These are phyloP conservation scores for Arothron firmamentum DNA, from an alignment of 2,113 vertebrate genomes.

Conservation along the genomic window DNA sequence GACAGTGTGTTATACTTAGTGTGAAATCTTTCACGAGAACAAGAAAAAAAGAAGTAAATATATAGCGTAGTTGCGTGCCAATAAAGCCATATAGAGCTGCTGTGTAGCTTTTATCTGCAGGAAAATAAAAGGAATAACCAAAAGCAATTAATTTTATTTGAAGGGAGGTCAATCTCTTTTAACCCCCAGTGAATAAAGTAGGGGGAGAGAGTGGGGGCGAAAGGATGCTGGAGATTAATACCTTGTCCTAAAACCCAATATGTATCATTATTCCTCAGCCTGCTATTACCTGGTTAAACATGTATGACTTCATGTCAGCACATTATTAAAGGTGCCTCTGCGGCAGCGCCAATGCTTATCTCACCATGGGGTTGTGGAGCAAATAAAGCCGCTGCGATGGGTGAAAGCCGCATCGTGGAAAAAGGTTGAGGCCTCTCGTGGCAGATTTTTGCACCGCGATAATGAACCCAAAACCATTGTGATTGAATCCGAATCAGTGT, in stretches of 20 bases:
- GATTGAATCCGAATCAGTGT: conserved; percentile 11
- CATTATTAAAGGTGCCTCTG: conserved; percentile 61
- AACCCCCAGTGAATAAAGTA: conserved; percentile 56
- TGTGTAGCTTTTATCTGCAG: neutral
- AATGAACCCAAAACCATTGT: conserved; percentile 38
- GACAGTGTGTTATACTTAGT: conserved; percentile 68
- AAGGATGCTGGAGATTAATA: conserved; percentile 64
- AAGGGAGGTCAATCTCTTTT: conserved; percentile 67
- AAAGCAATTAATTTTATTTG: conserved; percentile 70
- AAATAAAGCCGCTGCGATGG: conserved; percentile 18
- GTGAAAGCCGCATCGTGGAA: neutral
- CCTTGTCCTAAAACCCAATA: conserved; percentile 65
- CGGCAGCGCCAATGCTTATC: conserved; percentile 39
- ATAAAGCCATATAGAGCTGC: conserved; percentile 35
- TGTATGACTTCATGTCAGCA: conserved; percentile 71
- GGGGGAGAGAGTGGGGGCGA: conserved; percentile 25
- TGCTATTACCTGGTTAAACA: conserved; percentile 65
- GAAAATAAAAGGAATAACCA: conserved; percentile 59
- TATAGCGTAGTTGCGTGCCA: conserved; percentile 49
- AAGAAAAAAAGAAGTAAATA: conserved; percentile 31
- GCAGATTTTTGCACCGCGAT: conserved; percentile 32
- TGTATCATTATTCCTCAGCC: conserved; percentile 66
- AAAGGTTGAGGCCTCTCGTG: neutral
- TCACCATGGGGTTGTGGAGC: conserved; percentile 41
- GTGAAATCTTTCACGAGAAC: conserved; percentile 53